Percentiles rank a stretch among this genome's conserved stretches.
phyloP scores from a whole-genome alignment of 2,113 vertebrate species.

The Acanthisitta chloris region DNA sequence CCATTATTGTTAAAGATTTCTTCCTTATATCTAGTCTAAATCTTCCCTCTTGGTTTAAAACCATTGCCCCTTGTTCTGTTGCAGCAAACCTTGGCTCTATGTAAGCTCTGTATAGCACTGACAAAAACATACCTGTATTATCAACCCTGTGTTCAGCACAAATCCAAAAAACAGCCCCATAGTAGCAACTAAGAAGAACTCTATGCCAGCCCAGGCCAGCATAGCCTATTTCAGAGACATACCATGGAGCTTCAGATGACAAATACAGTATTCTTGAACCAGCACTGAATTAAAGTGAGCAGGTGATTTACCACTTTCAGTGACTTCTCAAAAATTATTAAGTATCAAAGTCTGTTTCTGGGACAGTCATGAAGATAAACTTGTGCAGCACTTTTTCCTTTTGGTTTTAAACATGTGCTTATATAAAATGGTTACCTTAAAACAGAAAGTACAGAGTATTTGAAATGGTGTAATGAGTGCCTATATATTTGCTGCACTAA shows the following conservation, averaged over 20 bases:
- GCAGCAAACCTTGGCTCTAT: background rate
- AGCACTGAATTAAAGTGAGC: background rate
- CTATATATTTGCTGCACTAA: conserved; percentile 4
- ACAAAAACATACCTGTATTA: background rate
- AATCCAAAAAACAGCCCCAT: background rate
- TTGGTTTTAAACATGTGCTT: background rate
- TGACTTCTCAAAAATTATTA: background rate
- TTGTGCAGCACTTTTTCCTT: conserved; percentile 2
- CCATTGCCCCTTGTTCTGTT: background rate
- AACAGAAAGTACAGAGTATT: background rate
- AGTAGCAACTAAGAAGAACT: background rate
- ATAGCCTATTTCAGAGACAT: background rate
- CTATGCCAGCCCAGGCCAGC: background rate
- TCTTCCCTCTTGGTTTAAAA: background rate
- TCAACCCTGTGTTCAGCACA: background rate
- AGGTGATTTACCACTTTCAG: background rate
- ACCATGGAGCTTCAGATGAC: background rate
- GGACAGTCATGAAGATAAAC: background rate
- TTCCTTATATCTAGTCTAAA: background rate
- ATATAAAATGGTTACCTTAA: background rate
- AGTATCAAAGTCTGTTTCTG: background rate
- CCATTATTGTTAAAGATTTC: background rate
- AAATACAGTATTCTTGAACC: background rate
- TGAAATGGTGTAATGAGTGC: background rate
- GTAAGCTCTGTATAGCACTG: background rate